Percentiles rank a stretch among this genome's conserved stretches.
phyloP scores from a whole-genome alignment of 2,888 invertebrate species.

The Hecatera dysodea region DNA sequence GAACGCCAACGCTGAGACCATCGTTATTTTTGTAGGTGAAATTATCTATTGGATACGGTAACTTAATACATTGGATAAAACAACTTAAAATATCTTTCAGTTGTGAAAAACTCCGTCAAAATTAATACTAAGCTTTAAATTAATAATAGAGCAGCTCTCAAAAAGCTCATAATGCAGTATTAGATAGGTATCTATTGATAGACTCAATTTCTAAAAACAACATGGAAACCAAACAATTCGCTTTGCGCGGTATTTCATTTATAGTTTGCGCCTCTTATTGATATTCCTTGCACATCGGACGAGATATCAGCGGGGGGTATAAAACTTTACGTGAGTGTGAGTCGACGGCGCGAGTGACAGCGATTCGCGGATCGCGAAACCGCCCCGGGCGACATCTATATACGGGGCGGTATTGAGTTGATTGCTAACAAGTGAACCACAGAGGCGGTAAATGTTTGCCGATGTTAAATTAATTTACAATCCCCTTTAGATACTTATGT shows the following conservation, averaged over 20 bases:
- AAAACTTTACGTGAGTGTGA: constrained; percentile 77
- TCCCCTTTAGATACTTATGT: constrained; percentile 11
- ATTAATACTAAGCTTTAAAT: constrained; percentile 8
- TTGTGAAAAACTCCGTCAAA: not conserved
- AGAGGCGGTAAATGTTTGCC: constrained; percentile 55
- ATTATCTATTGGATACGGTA: constrained; percentile 30
- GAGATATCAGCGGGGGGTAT: constrained; percentile 83
- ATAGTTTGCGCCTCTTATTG: constrained; percentile 82
- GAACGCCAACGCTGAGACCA: constrained; percentile 69
- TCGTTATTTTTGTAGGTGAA: constrained; percentile 54
- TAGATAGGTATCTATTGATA: constrained; percentile 53
- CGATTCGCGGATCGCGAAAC: constrained; percentile 58
- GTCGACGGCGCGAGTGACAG: constrained; percentile 67
- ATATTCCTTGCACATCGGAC: constrained; percentile 80
- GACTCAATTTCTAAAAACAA: constrained; percentile 72
- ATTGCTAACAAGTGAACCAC: constrained; percentile 61
- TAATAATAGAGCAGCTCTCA: not conserved
- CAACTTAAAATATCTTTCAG: not conserved
- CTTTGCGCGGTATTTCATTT: constrained; percentile 80
- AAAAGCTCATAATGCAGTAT: constrained; percentile 15
- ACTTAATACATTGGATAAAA: constrained; percentile 19
- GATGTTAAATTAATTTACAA: constrained; percentile 62
- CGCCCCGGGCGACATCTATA: constrained; percentile 36
- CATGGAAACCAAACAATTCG: constrained; percentile 74
- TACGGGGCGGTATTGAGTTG: constrained; percentile 43